Conservation (phyloP, 2,888 invertebrate species). For the Lycaena phlaeas region DNA sequence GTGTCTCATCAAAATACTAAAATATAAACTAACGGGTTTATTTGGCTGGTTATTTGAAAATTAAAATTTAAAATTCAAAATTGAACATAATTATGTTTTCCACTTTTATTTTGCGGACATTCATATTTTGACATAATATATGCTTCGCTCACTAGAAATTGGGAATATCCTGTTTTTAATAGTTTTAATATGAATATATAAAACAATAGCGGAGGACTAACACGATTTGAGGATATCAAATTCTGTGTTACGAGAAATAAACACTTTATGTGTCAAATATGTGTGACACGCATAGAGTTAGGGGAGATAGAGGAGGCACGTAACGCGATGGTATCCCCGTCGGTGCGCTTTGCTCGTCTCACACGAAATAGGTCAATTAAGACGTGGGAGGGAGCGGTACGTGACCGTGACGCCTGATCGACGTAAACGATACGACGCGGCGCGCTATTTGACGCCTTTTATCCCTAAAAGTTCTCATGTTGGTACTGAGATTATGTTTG, state of each 20-base stretch:
- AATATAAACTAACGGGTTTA: no score
- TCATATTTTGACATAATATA: no score
- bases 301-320: slow-evolving; percentile 45
- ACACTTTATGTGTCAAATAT: slow-evolving; percentile 22
- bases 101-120: no score
- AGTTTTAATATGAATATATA: no score
- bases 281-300: slow-evolving; percentile 34
- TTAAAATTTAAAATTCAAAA: no score
- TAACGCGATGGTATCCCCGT: slow-evolving; percentile 58
- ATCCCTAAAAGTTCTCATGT: slow-evolving; percentile 39
- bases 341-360: slow-evolving; percentile 47
- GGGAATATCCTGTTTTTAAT: no score
- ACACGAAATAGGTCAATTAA: slow-evolving; percentile 72
- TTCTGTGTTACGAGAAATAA: slow-evolving; percentile 4
- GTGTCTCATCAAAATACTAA: no score
- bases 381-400: slow-evolving; percentile 67
- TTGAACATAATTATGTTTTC: no score
- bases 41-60: no score
- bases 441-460: slow-evolving; percentile 54
- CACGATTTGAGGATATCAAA: not conserved
- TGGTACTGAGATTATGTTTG: slow-evolving; percentile 23
- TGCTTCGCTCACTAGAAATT: no score
- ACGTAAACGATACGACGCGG: not conserved
- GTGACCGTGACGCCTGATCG: slow-evolving; percentile 62
- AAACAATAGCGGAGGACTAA: no score